Percentiles rank a stretch among this genome's conserved stretches.
phyloP scores from a whole-genome alignment of 23 tunicate species.

The Trididemnum clinides region DNA sequence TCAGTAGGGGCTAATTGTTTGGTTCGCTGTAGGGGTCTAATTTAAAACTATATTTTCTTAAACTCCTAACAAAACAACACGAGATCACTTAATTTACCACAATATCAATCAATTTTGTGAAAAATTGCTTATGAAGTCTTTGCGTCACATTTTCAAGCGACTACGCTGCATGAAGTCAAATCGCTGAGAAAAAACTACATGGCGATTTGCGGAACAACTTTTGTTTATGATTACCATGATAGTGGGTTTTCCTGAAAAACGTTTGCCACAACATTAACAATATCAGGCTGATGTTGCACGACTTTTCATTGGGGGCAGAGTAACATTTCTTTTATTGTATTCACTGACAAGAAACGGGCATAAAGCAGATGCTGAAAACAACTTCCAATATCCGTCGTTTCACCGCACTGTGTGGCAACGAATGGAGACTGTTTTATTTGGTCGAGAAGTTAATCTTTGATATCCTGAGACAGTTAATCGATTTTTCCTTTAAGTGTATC shows the following conservation, averaged over 20 bases:
- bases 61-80: too few relatives aligned
- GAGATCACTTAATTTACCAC: too few relatives aligned
- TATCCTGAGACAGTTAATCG: constrained; percentile 47
- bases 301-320: constrained; percentile 34
- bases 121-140: too few relatives aligned
- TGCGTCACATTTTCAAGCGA: too few relatives aligned
- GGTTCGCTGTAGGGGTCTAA: too few relatives aligned
- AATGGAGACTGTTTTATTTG: constrained; percentile 45
- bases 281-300: constrained; percentile 39
- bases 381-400: constrained; percentile 27
- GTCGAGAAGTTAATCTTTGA: constrained; percentile 42
- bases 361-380: constrained; percentile 34
- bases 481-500: constrained; percentile 46
- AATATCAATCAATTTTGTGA: too few relatives aligned
- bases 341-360: constrained; percentile 37
- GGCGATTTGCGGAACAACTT: too few relatives aligned
- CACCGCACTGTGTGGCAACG: constrained; percentile 35
- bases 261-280: constrained; percentile 28
- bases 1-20: too few relatives aligned
- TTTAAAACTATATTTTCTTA: too few relatives aligned
- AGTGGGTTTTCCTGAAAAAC: constrained; percentile 21
- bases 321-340: constrained; percentile 13
- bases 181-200: too few relatives aligned
- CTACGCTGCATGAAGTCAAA: too few relatives aligned
- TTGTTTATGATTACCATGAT: constrained; percentile 29